A percentile compares a stretch with the other conserved stretches of the same genome.
These are phyloP conservation scores for Pterostichus madidus DNA, from an alignment of 2,888 invertebrate genomes.

Conservation along the genomic window DNA sequence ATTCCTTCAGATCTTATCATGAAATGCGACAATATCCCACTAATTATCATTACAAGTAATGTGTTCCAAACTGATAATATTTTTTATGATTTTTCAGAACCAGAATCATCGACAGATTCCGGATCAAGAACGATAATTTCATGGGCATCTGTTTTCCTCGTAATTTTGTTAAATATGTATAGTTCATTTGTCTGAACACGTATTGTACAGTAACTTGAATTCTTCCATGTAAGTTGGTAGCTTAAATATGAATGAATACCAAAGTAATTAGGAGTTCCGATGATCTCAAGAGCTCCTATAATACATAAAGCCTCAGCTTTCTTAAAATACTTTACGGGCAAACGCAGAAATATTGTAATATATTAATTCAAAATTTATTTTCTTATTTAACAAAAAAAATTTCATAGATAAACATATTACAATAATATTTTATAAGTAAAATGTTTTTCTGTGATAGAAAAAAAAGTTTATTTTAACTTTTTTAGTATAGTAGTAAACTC, in stretches of 20 bases:
- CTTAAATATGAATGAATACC: conserved; percentile 72
- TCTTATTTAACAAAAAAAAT: conserved; percentile 10
- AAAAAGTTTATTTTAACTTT: conserved; percentile 14
- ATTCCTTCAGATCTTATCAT: too few relatives aligned
- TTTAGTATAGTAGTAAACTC: conserved; percentile 10
- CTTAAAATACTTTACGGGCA: conserved; percentile 58
- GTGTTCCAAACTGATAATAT: too few relatives aligned
- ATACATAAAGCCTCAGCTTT: conserved; percentile 56
- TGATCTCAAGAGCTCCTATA: conserved; percentile 41
- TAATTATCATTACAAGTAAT: too few relatives aligned
- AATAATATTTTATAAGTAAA: conserved; percentile 7
- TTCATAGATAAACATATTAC: conserved; percentile 55
- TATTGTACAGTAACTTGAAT: conserved; percentile 68
- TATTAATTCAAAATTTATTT: conserved; percentile 56
- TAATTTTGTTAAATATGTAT: conserved; percentile 70
- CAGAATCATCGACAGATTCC: conserved; percentile 30
- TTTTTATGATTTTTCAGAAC: conserved; percentile 35
- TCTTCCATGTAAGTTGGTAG: conserved; percentile 73
- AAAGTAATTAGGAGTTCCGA: conserved; percentile 69
- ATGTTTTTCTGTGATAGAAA: conserved; percentile 58
- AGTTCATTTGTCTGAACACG: conserved; percentile 69
- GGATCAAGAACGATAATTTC: conserved; percentile 44
- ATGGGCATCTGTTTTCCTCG: conserved; percentile 68
- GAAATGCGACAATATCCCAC: too few relatives aligned
- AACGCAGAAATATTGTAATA: conserved; percentile 13